Percentiles rank a stretch among this genome's conserved stretches.
Conservation (phyloP, 1,140 invertebrate species). For the Magallana gigas region DNA sequence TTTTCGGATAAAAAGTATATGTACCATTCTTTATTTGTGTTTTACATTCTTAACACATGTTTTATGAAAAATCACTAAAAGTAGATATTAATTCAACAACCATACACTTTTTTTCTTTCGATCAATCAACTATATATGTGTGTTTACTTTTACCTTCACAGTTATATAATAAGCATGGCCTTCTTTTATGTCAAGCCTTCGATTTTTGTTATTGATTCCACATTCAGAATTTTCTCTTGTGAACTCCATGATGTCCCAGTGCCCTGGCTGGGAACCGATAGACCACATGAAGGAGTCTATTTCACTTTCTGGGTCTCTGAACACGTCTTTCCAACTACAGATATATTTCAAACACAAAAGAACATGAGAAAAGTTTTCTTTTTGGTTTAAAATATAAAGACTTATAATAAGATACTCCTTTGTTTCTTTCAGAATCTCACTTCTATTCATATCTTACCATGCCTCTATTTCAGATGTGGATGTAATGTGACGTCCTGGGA, state of each 20-base stretch:
- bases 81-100: neutral
- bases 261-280: slow-evolving; percentile 62
- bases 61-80: neutral
- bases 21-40: too few species aligned
- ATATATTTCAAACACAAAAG: neutral
- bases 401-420: neutral
- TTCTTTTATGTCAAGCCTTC: slow-evolving; percentile 45
- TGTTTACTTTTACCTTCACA: slow-evolving; percentile 54
- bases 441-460: slow-evolving; percentile 26
- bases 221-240: slow-evolving; percentile 51
- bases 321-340: slow-evolving; percentile 66
- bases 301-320: slow-evolving; percentile 64
- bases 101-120: neutral
- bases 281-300: slow-evolving; percentile 58
- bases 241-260: slow-evolving; percentile 60
- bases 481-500: slow-evolving; percentile 43
- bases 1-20: too few species aligned
- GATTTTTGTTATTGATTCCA: slow-evolving; percentile 45
- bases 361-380: too few species aligned
- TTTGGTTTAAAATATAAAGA: neutral
- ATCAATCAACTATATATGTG: neutral
- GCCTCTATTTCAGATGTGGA: slow-evolving; percentile 37
- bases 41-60: too few species aligned
- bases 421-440: neutral
- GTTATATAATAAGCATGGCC: slow-evolving; percentile 66